Evolutionary conservation across 2,113 vertebrate species (phyloP).

Genomic region (Tachysurus vachellii): DNA sequence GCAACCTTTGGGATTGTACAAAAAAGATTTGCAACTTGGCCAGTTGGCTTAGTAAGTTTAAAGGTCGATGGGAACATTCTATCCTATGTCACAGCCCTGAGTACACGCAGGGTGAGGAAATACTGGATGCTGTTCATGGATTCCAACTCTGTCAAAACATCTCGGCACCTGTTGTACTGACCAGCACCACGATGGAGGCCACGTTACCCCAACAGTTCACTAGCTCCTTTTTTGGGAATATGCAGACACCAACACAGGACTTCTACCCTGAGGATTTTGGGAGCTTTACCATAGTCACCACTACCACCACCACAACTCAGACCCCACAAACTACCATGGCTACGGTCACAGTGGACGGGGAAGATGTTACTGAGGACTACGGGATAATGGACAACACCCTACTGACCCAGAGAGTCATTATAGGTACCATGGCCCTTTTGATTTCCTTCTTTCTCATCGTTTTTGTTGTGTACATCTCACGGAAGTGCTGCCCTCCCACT

Average conservation of each 20-base stretch:
- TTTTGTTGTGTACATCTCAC: slow-evolving; percentile 98
- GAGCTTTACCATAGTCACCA: slow-evolving; percentile 84
- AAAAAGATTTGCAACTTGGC: slow-evolving; percentile 93
- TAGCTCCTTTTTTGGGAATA: slow-evolving; percentile 87
- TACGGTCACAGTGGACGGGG: slow-evolving; percentile 73
- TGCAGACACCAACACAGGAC: slow-evolving; percentile 89
- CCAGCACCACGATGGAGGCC: slow-evolving; percentile 76
- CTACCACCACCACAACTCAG: slow-evolving; percentile 68
- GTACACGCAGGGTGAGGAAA: slow-evolving; percentile 98
- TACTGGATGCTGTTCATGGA: slow-evolving; percentile 94
- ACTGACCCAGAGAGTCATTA: slow-evolving; percentile 96
- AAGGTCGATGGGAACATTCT: slow-evolving; percentile 96
- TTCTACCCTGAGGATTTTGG: slow-evolving; percentile 92
- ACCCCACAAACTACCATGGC: slow-evolving; percentile 67
- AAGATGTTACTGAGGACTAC: slow-evolving; percentile 86
- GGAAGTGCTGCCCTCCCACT: slow-evolving; percentile 97
- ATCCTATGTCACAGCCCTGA: slow-evolving; percentile 95
- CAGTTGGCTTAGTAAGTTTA: slow-evolving; percentile 92
- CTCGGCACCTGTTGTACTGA: slow-evolving; percentile 84
- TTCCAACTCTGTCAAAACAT: slow-evolving; percentile 99
- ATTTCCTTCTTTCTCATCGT: slow-evolving; percentile 99
- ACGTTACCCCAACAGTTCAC: slow-evolving; percentile 75
- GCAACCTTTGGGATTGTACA: slow-evolving; percentile 98
- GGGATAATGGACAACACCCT: slow-evolving; percentile 89
- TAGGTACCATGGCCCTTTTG: slow-evolving; percentile 98